Conservation (phyloP, 2,797 vertebrate genomes). For the Clamator glandarius region DNA sequence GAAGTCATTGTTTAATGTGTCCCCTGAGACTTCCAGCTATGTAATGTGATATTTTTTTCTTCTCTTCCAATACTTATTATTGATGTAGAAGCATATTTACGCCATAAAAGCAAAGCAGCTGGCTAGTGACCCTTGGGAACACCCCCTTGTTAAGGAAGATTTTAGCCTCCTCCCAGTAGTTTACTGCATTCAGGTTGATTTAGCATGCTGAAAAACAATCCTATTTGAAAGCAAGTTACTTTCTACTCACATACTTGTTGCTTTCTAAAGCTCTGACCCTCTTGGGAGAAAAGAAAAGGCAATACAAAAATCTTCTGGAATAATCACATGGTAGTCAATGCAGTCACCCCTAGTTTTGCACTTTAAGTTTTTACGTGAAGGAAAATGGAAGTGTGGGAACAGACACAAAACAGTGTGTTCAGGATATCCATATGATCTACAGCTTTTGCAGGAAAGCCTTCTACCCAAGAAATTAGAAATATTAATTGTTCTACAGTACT, state of each 20-base stretch:
- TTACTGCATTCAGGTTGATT: slow-evolving; percentile 59
- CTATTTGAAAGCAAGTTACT: slow-evolving; percentile 47
- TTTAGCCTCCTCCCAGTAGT: slow-evolving; percentile 51
- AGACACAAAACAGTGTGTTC: background rate
- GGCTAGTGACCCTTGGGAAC: slow-evolving; percentile 60
- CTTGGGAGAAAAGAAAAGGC: slow-evolving; percentile 33
- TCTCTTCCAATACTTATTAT: slow-evolving; percentile 36
- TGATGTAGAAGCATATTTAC: slow-evolving; percentile 33
- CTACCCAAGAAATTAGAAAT: background rate
- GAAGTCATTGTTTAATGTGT: slow-evolving; percentile 53
- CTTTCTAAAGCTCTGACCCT: slow-evolving; percentile 49
- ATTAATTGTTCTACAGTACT: background rate
- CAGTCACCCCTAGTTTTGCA: background rate
- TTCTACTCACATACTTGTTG: slow-evolving; percentile 17
- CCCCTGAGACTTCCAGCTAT: slow-evolving; percentile 23
- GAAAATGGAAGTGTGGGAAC: background rate
- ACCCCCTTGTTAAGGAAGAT: slow-evolving; percentile 11
- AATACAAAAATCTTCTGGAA: slow-evolving; percentile 50
- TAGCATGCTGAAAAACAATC: slow-evolving; percentile 56
- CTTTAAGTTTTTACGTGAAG: background rate
- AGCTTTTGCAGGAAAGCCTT: background rate
- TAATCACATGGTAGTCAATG: slow-evolving; percentile 26
- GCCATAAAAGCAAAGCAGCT: slow-evolving; percentile 65
- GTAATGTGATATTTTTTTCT: slow-evolving; percentile 54
- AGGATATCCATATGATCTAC: background rate